phyloP scores from a whole-genome alignment of 2,113 vertebrate species.

The Erythrolamprus reginae region DNA sequence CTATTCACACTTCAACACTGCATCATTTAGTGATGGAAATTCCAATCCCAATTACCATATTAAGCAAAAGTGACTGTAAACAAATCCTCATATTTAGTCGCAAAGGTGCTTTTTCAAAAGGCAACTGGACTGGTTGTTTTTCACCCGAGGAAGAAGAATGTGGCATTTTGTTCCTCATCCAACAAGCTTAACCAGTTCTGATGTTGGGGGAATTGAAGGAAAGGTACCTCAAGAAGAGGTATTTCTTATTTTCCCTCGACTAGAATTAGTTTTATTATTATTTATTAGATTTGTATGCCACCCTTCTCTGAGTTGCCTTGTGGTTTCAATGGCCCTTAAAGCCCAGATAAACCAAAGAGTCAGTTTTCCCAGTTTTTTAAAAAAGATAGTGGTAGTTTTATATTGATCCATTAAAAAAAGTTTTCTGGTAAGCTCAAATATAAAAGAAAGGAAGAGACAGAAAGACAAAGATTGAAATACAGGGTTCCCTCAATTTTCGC shows the following conservation, averaged over 20 bases:
- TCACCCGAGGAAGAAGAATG: too few relatives aligned
- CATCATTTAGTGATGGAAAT: neutral
- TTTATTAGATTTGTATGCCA: too few relatives aligned
- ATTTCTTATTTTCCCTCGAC: neutral
- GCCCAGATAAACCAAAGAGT: neutral
- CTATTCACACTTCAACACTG: neutral
- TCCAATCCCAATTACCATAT: neutral
- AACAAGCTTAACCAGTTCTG: too few relatives aligned
- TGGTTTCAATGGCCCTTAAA: neutral
- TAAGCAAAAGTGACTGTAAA: neutral
- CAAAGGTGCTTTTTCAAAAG: too few relatives aligned
- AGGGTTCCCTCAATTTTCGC: too few relatives aligned
- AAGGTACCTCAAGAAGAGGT: too few relatives aligned
- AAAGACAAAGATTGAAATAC: neutral
- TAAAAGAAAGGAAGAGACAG: neutral
- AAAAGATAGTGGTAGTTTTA: neutral
- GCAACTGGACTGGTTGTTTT: too few relatives aligned
- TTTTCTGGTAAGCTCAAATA: neutral
- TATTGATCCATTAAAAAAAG: neutral
- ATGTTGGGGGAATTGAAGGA: too few relatives aligned
- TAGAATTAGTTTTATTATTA: neutral
- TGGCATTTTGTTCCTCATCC: too few relatives aligned
- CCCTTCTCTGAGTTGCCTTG: neutral
- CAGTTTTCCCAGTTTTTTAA: neutral
- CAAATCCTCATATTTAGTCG: neutral